Conservation (phyloP, 2,113 vertebrate genomes). For the Stigmatopora argus region DNA sequence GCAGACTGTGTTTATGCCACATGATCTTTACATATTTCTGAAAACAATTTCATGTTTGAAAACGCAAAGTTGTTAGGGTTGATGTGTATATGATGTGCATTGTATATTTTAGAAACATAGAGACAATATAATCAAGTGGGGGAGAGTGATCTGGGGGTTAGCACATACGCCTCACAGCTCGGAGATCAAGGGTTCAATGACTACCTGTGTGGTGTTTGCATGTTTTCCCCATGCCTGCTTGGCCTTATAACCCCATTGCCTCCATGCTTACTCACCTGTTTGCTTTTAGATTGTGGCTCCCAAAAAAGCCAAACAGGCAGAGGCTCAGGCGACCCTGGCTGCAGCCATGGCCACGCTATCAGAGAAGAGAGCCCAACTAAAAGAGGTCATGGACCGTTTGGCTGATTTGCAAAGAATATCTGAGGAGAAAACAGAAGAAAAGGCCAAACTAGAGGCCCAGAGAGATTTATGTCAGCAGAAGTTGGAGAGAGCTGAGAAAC, state of each 20-base stretch:
- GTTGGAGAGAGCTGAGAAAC: slow-evolving; percentile 86
- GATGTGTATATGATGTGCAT: no score
- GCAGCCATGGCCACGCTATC: slow-evolving; percentile 78
- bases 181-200: no score
- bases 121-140: no score
- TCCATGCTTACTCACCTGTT: not conserved
- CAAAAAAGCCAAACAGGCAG: slow-evolving; percentile 83
- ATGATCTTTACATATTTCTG: no score
- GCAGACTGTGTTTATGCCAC: no score
- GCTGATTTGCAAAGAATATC: slow-evolving; percentile 79
- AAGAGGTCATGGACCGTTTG: slow-evolving; percentile 81
- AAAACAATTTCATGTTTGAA: no score
- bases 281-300: slow-evolving; percentile 84
- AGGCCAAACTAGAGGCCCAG: slow-evolving; percentile 82
- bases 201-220: no score
- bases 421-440: slow-evolving; percentile 86
- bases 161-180: no score
- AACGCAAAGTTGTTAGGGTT: no score
- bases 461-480: slow-evolving; percentile 91
- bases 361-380: slow-evolving; percentile 82
- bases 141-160: no score
- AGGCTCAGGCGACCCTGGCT: slow-evolving; percentile 82
- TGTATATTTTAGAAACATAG: no score
- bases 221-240: no score
- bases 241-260: not conserved